Percentiles rank a stretch among this genome's conserved stretches.
Evolutionary conservation across 2,113 vertebrate species (phyloP).

Genomic region (Sigmodon hispidus): DNA sequence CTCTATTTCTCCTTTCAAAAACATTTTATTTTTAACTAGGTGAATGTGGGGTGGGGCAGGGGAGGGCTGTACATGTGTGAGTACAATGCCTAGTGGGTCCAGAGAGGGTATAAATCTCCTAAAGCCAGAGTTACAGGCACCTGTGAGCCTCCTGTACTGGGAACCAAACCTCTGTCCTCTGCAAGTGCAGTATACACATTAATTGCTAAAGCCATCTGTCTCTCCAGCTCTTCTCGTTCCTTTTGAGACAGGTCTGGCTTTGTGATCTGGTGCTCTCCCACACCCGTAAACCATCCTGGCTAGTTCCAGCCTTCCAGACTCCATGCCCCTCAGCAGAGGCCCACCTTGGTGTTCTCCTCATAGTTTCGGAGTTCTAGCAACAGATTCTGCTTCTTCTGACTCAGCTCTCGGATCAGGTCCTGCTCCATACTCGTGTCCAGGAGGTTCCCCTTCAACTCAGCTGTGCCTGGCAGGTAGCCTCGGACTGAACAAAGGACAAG

Average conservation of each 20-base stretch:
- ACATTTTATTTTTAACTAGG: background rate
- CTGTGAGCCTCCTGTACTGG: background rate
- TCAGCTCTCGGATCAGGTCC: conserved; percentile 96
- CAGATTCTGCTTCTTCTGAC: conserved; percentile 96
- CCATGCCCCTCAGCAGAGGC: background rate
- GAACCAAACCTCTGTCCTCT: background rate
- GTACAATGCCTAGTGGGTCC: background rate
- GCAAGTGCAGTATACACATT: background rate
- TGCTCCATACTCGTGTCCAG: conserved; percentile 94
- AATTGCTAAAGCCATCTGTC: background rate
- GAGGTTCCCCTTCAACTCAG: conserved; percentile 93
- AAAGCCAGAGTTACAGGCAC: background rate
- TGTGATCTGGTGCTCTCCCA: background rate
- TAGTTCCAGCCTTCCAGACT: too few species aligned
- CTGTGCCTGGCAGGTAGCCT: conserved; percentile 94
- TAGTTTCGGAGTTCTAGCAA: conserved; percentile 96
- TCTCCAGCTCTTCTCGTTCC: background rate
- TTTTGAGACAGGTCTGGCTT: background rate
- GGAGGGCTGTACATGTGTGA: background rate
- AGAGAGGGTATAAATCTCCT: background rate
- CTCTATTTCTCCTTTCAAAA: background rate
- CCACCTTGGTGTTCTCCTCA: conserved; percentile 94
- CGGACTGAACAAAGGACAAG: conserved; percentile 87
- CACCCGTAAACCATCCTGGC: background rate
- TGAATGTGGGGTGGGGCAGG: background rate